Evolutionary conservation across 64 coral and sea anemone genomes (phyloP).

Genomic region (Stichodactyla mertensii): DNA sequence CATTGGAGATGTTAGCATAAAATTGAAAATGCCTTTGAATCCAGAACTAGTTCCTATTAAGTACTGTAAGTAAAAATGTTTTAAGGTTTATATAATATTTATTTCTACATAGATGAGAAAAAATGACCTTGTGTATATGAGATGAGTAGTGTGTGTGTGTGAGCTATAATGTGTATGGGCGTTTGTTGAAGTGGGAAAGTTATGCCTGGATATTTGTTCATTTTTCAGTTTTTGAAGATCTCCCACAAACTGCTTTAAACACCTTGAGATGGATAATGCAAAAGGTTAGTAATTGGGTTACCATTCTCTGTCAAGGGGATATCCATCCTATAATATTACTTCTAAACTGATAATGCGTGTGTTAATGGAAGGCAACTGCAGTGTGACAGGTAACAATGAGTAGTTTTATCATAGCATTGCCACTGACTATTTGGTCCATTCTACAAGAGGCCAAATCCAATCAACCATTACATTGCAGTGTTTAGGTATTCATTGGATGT

Average conservation of each 20-base stretch:
- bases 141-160: not conserved
- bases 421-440: no score
- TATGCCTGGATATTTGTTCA: not conserved
- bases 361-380: no score
- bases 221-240: slow-evolving; percentile 44
- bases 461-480: no score
- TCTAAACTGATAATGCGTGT: no score
- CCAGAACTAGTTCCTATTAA: slow-evolving; percentile 90
- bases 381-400: no score
- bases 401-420: no score
- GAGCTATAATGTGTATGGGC: not conserved
- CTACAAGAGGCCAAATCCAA: no score
- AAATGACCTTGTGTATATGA: not conserved
- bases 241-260: slow-evolving; percentile 57
- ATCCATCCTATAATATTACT: no score
- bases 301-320: no score
- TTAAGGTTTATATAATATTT: no score
- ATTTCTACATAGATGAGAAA: no score
- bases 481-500: no score
- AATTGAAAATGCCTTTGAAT: slow-evolving; percentile 50
- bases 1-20: slow-evolving; percentile 81
- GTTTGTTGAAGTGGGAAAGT: not conserved
- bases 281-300: slow-evolving; percentile 51
- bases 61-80: slow-evolving; percentile 63
- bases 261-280: slow-evolving; percentile 97